Evolutionary conservation across 1,140 invertebrate species (phyloP), one percentile per base, ranked within the genome.

Genomic region (Mamestra configurata): DNA sequence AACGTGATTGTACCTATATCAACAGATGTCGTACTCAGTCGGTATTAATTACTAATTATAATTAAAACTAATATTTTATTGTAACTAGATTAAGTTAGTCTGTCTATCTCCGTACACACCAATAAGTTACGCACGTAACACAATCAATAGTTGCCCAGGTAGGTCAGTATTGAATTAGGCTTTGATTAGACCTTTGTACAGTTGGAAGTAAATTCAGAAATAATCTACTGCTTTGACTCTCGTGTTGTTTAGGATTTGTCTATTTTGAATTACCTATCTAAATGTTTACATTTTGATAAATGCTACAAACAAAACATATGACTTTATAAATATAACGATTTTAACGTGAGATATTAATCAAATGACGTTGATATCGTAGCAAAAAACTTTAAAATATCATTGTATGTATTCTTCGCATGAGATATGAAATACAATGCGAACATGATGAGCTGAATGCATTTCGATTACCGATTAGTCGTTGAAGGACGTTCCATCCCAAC

Each of bases 101-200:
- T n/a, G n/a, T 8, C 20, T 57, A 22, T 22, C 8, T 24, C 20
- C 22, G 20, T 57, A 24, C 11, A 8, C 22, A 57, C 20, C 11
- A 57, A 57, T 20, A n/a, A 59, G 27, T 4, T 22, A 53, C 20
- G 20, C 51, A 40, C 37, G 37, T 40, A 40, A 40, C 37, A 10
- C 37, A 4, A 10, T 40, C 37, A 40, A 40, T 40, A 40, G 31
- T 11, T 4, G 7, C 8, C 3, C 1, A 10, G 0, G 37, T 10
- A 40, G 37, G 7, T 20, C 49, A 53, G 49, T 53, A 53, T 20
- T 31, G 57, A 59, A 59, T 59, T 31, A 31, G 15, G 49, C 49
- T 8, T 31, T 31, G 27, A 35, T 59, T n/a, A 35, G 49, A 31
- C 57, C 27, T 31, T 15, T 31, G 27, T 31, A 31, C 27, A 31